Base-by-base conservation (phyloP, 2,888 invertebrate species). In the Troides helena region DNA sequence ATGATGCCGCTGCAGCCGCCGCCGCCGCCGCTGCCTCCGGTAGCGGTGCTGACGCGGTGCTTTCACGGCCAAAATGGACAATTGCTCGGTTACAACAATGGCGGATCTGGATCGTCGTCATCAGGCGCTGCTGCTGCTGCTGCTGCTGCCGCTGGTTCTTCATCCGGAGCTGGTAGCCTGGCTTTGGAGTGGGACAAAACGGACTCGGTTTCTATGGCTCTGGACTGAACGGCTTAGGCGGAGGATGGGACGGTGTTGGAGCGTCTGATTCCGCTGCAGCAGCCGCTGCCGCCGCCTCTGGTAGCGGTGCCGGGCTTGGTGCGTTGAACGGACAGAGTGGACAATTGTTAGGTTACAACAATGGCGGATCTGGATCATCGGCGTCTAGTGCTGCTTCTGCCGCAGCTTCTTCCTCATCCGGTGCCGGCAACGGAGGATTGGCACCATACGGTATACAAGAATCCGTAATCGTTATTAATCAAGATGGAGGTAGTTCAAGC, bases 341-440 rank as follows among this genome's bases (percentile, higher is more conserved):
- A 59, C 36, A 36, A 36, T 36, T 36, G 36, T 36, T 36, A 6
- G 59, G 59, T 25, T 14, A 59, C 17, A 30, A 30, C 59, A 25
- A 25, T 14, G 30, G 30, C 8, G 30, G 30, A 36, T 36, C 36
- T 36, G 36, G 36, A 36, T 36, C 36, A 36, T 36, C 36, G 8
- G 36, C 36, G 8, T 36, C 36, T 36, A 36, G 36, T 36, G 36
- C 69, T 73, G 10, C 71, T n/a, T 14, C 61, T n/a, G 43, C 39
- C 18, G 61, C 61, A 36, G 21, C 65, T 50, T 21, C 21, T 0
- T 56, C 72, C 36, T 36, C 36, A 7, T 5, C 6, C 8, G 8
- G 25, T 58, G 62, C 8, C n/a, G 53, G n/a, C 65, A 60, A 60
- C 30, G 14, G 17, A n/a, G 10, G 63, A 50, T 21, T 23, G 3